These are phyloP conservation scores for Psittacula cyanocephala DNA, from an alignment of 2,113 vertebrate genomes.

Conservation along the genomic window DNA sequence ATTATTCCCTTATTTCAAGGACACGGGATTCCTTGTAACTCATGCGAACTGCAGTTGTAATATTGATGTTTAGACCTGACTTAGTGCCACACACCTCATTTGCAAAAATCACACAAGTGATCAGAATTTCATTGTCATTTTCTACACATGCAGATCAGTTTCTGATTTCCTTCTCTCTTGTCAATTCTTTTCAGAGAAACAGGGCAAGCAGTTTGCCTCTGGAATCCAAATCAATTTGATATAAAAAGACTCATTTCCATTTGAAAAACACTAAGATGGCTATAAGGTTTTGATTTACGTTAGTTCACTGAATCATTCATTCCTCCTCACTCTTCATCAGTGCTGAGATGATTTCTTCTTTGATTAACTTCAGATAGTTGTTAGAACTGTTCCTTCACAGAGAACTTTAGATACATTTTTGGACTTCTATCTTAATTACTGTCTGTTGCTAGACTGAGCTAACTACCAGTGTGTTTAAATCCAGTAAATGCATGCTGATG, in stretches of 20 bases:
- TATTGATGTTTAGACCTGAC: not conserved
- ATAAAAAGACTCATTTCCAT: constrained; percentile 64
- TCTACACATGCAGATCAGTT: not conserved
- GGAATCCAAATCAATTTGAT: constrained; percentile 49
- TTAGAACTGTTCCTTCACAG: not conserved
- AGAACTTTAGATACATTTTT: constrained; percentile 10
- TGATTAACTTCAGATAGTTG: constrained; percentile 55
- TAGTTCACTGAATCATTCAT: constrained; percentile 59
- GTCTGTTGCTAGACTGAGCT: not conserved
- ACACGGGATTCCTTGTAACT: not conserved
- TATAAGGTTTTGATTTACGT: constrained; percentile 53
- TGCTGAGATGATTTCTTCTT: constrained; percentile 44
- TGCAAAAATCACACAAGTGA: not conserved
- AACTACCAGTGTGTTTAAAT: not conserved
- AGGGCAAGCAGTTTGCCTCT: constrained; percentile 14
- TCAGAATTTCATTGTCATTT: not conserved
- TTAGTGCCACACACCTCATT: not conserved
- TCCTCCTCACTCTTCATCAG: constrained; percentile 34
- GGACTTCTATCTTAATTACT: constrained; percentile 2
- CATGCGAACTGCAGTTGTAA: not conserved
- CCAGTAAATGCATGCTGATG: not conserved
- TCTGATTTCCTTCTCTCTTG: not conserved
- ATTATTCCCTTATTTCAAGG: not conserved
- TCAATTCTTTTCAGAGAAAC: constrained; percentile 20
- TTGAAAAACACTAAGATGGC: constrained; percentile 52